Conservation (phyloP, 1,140 invertebrate species). For the Colletes gigas region DNA sequence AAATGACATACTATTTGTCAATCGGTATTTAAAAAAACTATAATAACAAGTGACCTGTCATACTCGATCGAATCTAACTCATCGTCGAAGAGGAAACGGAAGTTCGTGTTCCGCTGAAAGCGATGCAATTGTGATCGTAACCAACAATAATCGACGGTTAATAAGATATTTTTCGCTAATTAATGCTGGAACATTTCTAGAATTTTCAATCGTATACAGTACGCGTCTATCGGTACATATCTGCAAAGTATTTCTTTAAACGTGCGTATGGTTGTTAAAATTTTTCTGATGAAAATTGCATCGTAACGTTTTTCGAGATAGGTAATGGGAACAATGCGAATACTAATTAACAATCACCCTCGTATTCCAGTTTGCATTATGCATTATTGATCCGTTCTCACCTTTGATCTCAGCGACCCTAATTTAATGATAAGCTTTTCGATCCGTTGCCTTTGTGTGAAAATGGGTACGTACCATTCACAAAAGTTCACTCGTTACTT, state of each 20-base stretch:
- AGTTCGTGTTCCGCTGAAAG: background rate
- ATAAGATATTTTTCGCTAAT: background rate
- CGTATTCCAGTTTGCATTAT: conserved; percentile 1
- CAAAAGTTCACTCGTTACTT: background rate
- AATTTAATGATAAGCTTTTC: conserved; percentile 11
- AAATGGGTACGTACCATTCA: background rate
- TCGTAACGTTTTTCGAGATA: background rate
- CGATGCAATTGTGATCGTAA: background rate
- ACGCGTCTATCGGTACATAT: conserved; percentile 9
- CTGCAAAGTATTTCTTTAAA: background rate
- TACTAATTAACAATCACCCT: background rate
- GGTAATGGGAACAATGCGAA: background rate
- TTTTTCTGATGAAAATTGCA: no score
- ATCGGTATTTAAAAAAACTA: background rate
- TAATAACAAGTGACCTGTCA: background rate
- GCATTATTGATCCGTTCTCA: background rate
- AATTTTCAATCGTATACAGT: background rate
- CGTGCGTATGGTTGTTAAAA: no score
- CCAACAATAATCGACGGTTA: background rate
- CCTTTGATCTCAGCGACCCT: conserved; percentile 45
- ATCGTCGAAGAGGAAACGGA: background rate
- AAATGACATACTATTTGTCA: background rate
- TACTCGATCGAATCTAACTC: background rate
- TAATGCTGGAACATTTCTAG: background rate
- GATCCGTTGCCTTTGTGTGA: background rate